Evolutionary conservation across 2,888 invertebrate genomes (phyloP), one percentile per base, ranked within the genome.

Genomic region (Scaptomyza flava): DNA sequence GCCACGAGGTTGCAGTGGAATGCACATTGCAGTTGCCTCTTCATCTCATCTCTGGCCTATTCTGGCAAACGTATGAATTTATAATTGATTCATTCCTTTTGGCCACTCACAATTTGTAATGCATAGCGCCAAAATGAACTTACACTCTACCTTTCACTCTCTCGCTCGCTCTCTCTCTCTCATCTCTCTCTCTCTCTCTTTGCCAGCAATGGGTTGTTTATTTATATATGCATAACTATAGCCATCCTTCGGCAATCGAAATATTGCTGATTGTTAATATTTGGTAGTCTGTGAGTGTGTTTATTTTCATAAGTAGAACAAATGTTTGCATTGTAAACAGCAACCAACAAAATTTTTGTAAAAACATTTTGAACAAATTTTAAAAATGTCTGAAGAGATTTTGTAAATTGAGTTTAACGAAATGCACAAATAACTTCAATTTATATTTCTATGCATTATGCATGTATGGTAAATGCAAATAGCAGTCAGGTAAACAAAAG

Each of bases 11-110:
- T 46, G 57, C 47, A 14, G 50, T 38, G 63, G 53, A 61, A 68
- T 38, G 51, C 41, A 11, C 3, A 34, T 34, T 20, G 31, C 51
- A 8, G 53, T 47, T 59, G 61, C 27, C 27, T 3, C 8, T 14
- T 27, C 51, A 51, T 38, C 34, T 27, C 51, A 51, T 38, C 34
- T 30, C 41, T 33, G 59, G 11, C 47, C 52, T 46, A 53, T 36
- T 7, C 72, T 59, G 53, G 36, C 77, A 42, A 53, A 30, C 58
- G 56, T 61, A 86, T 82, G 87, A 88, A 88, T 82, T 82, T 77
- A 73, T 88, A 88, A 88, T 82, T 82, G 82, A 69, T 73, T 77
- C 77, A 83, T 73, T 77, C 59, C 56, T 77, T 80, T 71, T 58
- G 54, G 38, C 53, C 9, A 34, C 47, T 46, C 42, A 20, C 42